A percentile compares a stretch with the other conserved stretches of the same genome.
These are phyloP conservation scores for Chamaetylas fuelleborni DNA, from an alignment of 2,113 vertebrate species.

Conservation along the genomic window DNA sequence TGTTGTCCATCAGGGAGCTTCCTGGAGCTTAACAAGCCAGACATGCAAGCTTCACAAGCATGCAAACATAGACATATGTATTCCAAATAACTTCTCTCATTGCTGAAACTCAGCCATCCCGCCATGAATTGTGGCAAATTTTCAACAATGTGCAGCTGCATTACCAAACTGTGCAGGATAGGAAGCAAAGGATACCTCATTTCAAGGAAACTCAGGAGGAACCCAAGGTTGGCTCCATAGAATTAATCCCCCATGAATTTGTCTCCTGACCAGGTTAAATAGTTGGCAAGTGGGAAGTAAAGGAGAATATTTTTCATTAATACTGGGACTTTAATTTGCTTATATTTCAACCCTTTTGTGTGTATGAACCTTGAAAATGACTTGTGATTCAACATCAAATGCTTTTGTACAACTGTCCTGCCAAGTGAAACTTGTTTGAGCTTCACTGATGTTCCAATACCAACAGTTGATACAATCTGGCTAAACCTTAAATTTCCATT, in stretches of 20 bases:
- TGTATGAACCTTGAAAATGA: constrained; percentile 31
- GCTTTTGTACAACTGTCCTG: constrained; percentile 22
- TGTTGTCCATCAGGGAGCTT: constrained; percentile 1
- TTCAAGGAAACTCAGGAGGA: constrained; percentile 32
- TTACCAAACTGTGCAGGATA: background rate
- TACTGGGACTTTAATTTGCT: constrained; percentile 13
- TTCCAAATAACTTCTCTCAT: constrained; percentile 49
- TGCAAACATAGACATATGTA: constrained; percentile 35
- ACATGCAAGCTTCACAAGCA: background rate
- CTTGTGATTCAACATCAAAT: constrained; percentile 27
- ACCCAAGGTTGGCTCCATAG: background rate
- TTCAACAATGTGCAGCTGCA: constrained; percentile 62
- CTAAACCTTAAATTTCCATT: constrained; percentile 41
- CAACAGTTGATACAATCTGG: constrained; percentile 53
- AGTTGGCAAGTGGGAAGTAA: constrained; percentile 16
- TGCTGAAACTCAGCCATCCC: constrained; percentile 33
- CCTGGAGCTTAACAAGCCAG: constrained; percentile 21
- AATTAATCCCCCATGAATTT: background rate
- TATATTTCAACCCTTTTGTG: constrained; percentile 19
- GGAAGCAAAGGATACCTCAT: constrained; percentile 35
- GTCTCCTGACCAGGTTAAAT: constrained; percentile 47
- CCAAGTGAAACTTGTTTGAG: constrained; percentile 52
- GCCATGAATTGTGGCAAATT: constrained; percentile 53
- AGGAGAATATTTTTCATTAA: constrained; percentile 26
- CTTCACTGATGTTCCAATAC: constrained; percentile 32